Conservation (phyloP, 2,797 vertebrate species). For the Acanthurus tractus region DNA sequence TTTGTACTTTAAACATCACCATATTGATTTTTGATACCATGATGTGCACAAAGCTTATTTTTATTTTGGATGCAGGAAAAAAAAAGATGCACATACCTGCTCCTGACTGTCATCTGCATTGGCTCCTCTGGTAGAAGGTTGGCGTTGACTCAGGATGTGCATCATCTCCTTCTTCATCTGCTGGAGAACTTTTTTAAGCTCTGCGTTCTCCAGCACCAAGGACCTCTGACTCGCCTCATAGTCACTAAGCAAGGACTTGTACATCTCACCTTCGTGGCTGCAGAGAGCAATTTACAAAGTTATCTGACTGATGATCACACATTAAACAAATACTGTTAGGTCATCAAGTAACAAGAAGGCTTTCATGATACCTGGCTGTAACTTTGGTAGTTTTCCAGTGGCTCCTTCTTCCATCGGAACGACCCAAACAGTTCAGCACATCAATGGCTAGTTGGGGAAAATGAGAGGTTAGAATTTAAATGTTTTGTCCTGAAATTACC, state of each 20-base stretch:
- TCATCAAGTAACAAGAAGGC: background rate
- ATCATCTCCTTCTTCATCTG: constrained; percentile 99
- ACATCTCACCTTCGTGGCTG: constrained; percentile 97
- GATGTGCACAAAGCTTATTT: no score
- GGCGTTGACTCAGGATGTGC: constrained; percentile 90
- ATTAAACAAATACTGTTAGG: background rate
- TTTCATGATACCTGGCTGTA: constrained; percentile 87
- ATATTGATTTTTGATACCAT: no score
- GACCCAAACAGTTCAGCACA: constrained; percentile 93
- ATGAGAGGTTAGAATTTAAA: background rate
- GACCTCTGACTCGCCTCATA: constrained; percentile 93
- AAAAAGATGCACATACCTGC: constrained; percentile 76
- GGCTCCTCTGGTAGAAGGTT: constrained; percentile 85
- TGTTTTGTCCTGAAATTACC: background rate
- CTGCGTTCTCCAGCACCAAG: constrained; percentile 93
- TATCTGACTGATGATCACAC: background rate
- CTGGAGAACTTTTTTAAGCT: constrained; percentile 97
- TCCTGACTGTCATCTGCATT: constrained; percentile 87
- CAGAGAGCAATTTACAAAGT: constrained; percentile 17
- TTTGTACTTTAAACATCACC: no score
- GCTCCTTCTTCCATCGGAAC: constrained; percentile 94
- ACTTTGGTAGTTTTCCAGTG: constrained; percentile 94
- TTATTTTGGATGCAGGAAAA: no score
- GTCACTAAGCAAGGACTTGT: constrained; percentile 91
- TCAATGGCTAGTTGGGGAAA: constrained; percentile 90